Base-by-base conservation (phyloP, 2,888 invertebrate species). In the Selenia dentaria region DNA sequence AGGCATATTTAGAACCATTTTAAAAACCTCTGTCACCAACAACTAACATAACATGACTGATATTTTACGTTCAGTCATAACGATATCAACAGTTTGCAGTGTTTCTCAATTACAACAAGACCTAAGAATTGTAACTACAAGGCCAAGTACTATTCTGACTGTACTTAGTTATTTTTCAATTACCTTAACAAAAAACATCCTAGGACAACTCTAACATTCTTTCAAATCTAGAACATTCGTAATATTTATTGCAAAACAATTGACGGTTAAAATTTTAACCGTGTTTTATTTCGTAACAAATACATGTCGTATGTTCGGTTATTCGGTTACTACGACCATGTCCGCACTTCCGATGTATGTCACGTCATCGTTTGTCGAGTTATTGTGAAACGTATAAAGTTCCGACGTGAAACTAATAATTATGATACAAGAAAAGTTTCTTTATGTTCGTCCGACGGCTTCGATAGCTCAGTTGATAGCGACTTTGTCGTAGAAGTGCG, bases 151-250 rank as follows among this genome's bases (percentile, higher is more conserved):
- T 36, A 33, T 41, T 22, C 25, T 22, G 24, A 38, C 32, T 36
- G 34, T 31, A n/a, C n/a, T n/a, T n/a, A 31, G 31, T 18, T 35
- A 45, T 46, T 39, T 29, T 40, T 37, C 25, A 42, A 44, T 52
- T 48, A 34, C 25, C 12, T 38, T 34, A 32, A 32, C 16, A 38
- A 50, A 18, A 46, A 38, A 46, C 33, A 54, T 54, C 54, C 38
- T 37, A 53, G 64, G 62, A 64, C 62, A 58, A 18, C 29, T 54
- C 29, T 51, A 41, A 24, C 28, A 6, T 45, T 34, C 10, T 29
- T 32, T 24, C 29, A 48, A 37, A n/a, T n/a, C 33, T 28, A 42
- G 47, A 37, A 25, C 41, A 18, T 20, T 39, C 27, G 40, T 48
- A 31, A 31, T 35, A 28, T 25, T 27, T 26, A 28, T 48, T 48